A percentile compares a stretch with the other conserved stretches of the same genome.
Evolutionary conservation across 2,888 invertebrate species (phyloP).

Genomic region (Morpho achilles): DNA sequence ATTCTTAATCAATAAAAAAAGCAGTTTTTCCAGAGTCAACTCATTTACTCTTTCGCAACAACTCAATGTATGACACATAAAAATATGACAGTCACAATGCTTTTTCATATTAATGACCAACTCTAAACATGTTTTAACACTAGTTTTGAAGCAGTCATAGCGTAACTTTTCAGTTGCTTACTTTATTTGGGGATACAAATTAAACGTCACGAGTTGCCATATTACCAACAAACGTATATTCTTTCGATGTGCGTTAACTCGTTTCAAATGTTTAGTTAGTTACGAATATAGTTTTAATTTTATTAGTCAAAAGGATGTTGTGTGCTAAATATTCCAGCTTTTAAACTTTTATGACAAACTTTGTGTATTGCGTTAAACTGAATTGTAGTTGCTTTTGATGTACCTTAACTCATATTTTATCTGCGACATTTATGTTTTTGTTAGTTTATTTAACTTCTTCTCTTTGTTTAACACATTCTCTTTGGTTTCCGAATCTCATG

Average conservation of each 20-base stretch:
- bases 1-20: no score
- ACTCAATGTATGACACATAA: no score
- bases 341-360: conserved; percentile 39
- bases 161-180: no score
- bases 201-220: no score
- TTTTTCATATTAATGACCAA: no score
- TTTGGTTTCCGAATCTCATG: background rate
- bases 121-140: no score
- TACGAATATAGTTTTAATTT: conserved; percentile 41
- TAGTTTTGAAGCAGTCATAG: no score
- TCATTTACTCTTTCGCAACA: no score
- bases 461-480: conserved; percentile 12
- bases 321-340: conserved; percentile 39
- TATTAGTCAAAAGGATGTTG: conserved; percentile 32
- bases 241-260: conserved; percentile 42
- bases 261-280: conserved; percentile 41
- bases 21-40: no score
- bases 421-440: conserved; percentile 13
- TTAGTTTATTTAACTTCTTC: background rate
- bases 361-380: conserved; percentile 37
- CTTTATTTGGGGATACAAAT: no score
- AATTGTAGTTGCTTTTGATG: conserved; percentile 28
- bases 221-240: conserved; percentile 37
- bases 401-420: conserved; percentile 23
- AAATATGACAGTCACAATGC: no score